Evolutionary conservation across 2,888 invertebrate species (phyloP).

Genomic region (Tridacna gigas): DNA sequence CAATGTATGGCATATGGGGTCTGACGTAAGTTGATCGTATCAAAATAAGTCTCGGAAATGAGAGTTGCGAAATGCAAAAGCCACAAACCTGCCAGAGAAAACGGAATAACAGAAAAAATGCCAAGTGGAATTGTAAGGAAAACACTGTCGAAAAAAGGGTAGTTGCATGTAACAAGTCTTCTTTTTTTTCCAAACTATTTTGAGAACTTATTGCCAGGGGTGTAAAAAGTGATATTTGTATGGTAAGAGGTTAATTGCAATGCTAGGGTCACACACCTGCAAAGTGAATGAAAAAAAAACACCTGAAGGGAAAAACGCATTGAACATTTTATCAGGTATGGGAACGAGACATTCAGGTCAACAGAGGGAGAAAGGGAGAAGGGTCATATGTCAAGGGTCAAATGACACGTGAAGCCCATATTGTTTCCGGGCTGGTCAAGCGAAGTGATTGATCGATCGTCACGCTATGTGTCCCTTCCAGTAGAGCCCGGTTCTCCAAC

Average conservation of each 20-base stretch:
- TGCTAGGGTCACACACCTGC: conserved; percentile 14
- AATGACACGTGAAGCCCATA: conserved; percentile 22
- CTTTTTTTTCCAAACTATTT: too few relatives aligned
- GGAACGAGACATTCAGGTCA: conserved; percentile 2
- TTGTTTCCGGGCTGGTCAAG: conserved; percentile 19
- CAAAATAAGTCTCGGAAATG: too few relatives aligned
- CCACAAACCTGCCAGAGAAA: too few relatives aligned
- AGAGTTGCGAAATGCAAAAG: too few relatives aligned
- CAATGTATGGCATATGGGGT: too few relatives aligned
- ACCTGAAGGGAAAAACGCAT: conserved; percentile 8
- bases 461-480: not conserved
- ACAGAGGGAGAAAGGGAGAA: not conserved
- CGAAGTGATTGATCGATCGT: conserved; percentile 8
- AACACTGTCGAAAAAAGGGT: too few relatives aligned
- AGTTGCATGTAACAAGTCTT: too few relatives aligned
- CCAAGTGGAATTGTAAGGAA: too few relatives aligned
- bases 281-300: not conserved
- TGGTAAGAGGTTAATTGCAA: conserved; percentile 1
- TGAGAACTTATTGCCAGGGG: too few relatives aligned
- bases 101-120: too few relatives aligned
- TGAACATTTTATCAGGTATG: conserved; percentile 6
- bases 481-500: not conserved
- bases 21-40: too few relatives aligned
- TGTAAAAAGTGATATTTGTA: not conserved
- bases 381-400: conserved; percentile 21